These are phyloP conservation scores for Parascotia fuliginaria DNA, from an alignment of 2,888 invertebrate species.

Conservation along the genomic window DNA sequence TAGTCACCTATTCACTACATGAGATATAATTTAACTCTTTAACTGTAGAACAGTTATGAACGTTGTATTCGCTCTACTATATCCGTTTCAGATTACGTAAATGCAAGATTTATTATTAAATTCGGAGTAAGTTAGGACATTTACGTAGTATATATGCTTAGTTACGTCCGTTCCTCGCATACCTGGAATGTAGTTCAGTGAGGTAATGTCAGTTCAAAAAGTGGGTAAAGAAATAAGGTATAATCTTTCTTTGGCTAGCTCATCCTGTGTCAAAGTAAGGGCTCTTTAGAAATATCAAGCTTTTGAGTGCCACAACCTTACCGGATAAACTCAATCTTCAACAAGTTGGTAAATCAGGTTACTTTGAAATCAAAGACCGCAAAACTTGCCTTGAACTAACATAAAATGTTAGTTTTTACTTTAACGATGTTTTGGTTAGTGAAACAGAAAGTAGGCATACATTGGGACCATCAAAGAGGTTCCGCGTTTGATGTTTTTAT, in stretches of 20 bases:
- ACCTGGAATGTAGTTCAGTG: conserved; percentile 32
- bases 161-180: conserved; percentile 13
- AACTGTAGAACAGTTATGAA: background rate
- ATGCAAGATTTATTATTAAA: background rate
- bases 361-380: too few species aligned
- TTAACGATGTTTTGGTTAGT: too few species aligned
- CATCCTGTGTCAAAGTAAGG: too few species aligned
- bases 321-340: too few species aligned
- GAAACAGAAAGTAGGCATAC: too few species aligned
- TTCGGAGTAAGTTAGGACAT: conserved; percentile 15
- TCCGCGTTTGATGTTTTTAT: too few species aligned
- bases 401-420: too few species aligned
- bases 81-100: background rate
- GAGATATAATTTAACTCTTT: background rate
- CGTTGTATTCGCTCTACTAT: background rate
- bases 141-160: conserved; percentile 21
- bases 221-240: conserved; percentile 10
- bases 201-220: conserved; percentile 26
- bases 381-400: too few species aligned
- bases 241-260: background rate
- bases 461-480: too few species aligned
- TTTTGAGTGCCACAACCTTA: too few species aligned
- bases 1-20: background rate
- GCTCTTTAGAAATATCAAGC: conserved; percentile 1
- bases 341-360: too few species aligned